phyloP scores from a whole-genome alignment of 1,140 invertebrate genomes.

The Microplitis mediator region DNA sequence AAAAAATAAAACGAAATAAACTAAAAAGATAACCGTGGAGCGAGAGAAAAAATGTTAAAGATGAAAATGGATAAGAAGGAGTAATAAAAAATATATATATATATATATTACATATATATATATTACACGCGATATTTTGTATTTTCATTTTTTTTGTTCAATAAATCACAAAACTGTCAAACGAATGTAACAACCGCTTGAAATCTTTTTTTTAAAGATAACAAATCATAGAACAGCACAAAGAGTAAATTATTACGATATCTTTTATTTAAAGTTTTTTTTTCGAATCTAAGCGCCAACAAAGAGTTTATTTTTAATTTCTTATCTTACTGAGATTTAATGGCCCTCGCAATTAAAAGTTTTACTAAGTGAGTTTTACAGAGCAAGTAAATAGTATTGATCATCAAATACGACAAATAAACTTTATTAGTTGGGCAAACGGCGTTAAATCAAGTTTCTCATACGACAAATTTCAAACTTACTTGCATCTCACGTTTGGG shows the following conservation, averaged over 20 bases:
- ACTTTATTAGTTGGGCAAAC: too few relatives aligned
- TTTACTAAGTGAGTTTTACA: too few relatives aligned
- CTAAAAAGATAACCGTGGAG: background rate
- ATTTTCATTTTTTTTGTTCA: background rate
- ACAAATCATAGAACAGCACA: background rate
- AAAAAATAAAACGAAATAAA: background rate
- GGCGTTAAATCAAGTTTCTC: too few relatives aligned
- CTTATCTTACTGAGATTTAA: too few relatives aligned
- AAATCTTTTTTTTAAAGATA: background rate
- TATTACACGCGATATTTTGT: background rate
- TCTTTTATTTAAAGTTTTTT: background rate
- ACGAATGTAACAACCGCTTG: background rate
- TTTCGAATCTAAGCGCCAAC: too few relatives aligned
- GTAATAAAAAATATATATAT: background rate
- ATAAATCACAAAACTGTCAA: background rate
- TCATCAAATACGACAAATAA: too few relatives aligned
- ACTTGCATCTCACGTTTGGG: too few relatives aligned
- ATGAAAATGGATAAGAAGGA: background rate
- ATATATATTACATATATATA: background rate
- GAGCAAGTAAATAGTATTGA: too few relatives aligned
- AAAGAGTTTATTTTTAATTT: too few relatives aligned
- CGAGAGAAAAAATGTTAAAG: background rate
- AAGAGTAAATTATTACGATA: background rate
- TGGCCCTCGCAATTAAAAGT: too few relatives aligned
- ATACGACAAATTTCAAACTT: too few relatives aligned